These are phyloP conservation scores for Caenorhabditis doughertyi DNA, from an alignment of 2,888 invertebrate genomes.

Conservation along the genomic window DNA sequence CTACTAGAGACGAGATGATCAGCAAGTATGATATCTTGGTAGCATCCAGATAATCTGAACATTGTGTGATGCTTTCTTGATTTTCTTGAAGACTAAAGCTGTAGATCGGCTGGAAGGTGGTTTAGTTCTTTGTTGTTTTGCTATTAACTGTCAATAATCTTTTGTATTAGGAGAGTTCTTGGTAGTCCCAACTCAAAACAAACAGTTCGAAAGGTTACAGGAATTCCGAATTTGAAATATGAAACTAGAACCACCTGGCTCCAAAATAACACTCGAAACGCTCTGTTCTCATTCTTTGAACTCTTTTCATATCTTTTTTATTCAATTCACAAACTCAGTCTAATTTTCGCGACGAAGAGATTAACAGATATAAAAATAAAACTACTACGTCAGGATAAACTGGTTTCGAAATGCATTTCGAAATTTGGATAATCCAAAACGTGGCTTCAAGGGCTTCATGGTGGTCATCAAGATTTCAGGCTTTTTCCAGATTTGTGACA, in stretches of 20 bases:
- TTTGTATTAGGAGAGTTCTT: no score
- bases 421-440: constrained; percentile 15
- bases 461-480: constrained; percentile 15
- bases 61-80: no score
- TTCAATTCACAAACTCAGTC: constrained; percentile 14
- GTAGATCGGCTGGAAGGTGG: no score
- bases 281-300: constrained; percentile 22
- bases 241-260: constrained; percentile 19
- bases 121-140: no score
- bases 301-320: background rate
- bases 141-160: no score
- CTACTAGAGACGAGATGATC: no score
- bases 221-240: background rate
- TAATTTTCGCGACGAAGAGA: constrained; percentile 8
- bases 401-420: constrained; percentile 19
- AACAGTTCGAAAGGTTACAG: background rate
- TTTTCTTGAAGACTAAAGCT: no score
- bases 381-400: constrained; percentile 14
- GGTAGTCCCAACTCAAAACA: background rate
- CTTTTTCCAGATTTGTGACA: constrained; percentile 17
- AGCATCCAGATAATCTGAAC: no score
- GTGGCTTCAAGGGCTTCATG: constrained; percentile 32
- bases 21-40: no score
- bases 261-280: constrained; percentile 1
- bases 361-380: constrained; percentile 26